Percentiles rank a stretch among this genome's conserved stretches.
phyloP scores from a whole-genome alignment of 2,888 invertebrate species.

The Mesoligia furuncula region DNA sequence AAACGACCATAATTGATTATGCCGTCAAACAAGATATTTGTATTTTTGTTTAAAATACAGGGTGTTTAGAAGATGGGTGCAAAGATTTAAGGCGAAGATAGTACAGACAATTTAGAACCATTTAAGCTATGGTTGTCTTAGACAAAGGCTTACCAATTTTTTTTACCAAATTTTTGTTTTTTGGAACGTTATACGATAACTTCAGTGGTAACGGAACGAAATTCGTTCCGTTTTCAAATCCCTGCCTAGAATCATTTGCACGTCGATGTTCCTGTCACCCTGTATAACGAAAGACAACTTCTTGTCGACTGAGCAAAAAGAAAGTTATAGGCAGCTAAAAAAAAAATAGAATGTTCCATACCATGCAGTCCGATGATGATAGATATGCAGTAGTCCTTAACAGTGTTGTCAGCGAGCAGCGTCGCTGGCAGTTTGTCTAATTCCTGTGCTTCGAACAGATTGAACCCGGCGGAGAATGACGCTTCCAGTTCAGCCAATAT shows the following conservation, averaged over 20 bases:
- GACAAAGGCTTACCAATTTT: no score
- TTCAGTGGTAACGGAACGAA: no score
- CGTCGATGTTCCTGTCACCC: not conserved
- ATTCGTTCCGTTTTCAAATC: no score
- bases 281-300: not conserved
- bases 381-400: conserved; percentile 74
- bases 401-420: conserved; percentile 73
- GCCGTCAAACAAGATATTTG: not conserved
- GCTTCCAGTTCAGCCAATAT: conserved; percentile 80
- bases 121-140: no score
- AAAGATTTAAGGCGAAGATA: no score
- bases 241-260: no score
- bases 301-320: not conserved
- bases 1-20: no score
- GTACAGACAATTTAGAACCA: no score
- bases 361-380: conserved; percentile 78
- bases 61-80: no score
- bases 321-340: not conserved
- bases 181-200: no score
- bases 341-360: conserved; percentile 53
- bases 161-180: no score
- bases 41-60: not conserved
- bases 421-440: conserved; percentile 74
- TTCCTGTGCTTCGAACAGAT: conserved; percentile 68
- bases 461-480: conserved; percentile 74